A percentile compares a stretch with the other conserved stretches of the same genome.
Evolutionary conservation across 2,888 invertebrate genomes (phyloP).

Genomic region (Colostygia pectinataria): DNA sequence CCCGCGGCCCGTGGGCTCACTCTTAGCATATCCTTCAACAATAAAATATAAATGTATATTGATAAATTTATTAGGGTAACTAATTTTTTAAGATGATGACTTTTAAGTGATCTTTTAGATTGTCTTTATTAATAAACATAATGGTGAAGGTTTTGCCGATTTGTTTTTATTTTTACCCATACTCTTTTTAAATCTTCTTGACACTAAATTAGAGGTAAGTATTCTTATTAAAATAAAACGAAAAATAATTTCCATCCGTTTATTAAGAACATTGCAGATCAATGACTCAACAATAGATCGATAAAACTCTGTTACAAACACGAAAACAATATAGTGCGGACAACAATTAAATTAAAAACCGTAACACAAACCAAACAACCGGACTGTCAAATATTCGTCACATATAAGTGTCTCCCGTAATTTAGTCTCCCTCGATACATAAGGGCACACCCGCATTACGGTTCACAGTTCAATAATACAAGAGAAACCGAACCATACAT

Average conservation of each 20-base stretch:
- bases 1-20: constrained; percentile 34
- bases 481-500: no score
- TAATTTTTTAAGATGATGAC: constrained; percentile 83
- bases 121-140: constrained; percentile 84
- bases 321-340: constrained; percentile 74
- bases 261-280: constrained; percentile 76
- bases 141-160: constrained; percentile 81
- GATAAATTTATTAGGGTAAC: constrained; percentile 83
- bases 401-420: neutral
- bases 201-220: no score
- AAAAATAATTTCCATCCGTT: constrained; percentile 64
- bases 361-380: constrained; percentile 46
- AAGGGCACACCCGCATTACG: constrained; percentile 2
- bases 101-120: constrained; percentile 83
- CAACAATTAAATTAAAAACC: constrained; percentile 75
- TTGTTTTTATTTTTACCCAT: constrained; percentile 63
- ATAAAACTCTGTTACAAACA: constrained; percentile 78
- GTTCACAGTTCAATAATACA: no score
- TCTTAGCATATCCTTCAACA: constrained; percentile 83
- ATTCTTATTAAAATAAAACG: constrained; percentile 39
- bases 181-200: no score
- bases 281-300: constrained; percentile 68
- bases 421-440: neutral
- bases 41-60: constrained; percentile 82
- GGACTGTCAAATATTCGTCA: constrained; percentile 9